Percentiles rank a stretch among this genome's conserved stretches.
Conservation (phyloP, 1,140 invertebrate species). For the Drosophila ogumai region DNA sequence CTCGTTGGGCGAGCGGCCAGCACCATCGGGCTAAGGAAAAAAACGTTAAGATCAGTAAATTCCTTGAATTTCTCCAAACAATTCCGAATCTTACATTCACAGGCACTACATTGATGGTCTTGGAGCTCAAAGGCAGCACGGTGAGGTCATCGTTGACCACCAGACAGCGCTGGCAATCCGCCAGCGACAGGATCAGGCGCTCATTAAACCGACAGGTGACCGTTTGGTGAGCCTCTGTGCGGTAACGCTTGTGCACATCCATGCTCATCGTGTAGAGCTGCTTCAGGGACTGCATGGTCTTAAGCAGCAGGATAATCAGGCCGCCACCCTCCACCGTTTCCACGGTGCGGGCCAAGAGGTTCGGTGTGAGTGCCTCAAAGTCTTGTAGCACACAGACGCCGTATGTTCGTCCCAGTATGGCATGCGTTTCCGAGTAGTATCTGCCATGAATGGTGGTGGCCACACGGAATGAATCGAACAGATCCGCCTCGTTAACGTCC, state of each 20-base stretch:
- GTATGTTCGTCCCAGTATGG: slow-evolving; percentile 98
- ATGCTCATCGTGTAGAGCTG: slow-evolving; percentile 98
- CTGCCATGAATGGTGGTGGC: slow-evolving; percentile 98
- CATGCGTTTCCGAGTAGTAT: slow-evolving; percentile 99
- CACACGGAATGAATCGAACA: slow-evolving; percentile 98
- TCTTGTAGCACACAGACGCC: slow-evolving; percentile 99
- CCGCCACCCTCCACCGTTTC: slow-evolving; percentile 99
- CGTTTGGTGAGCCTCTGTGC: slow-evolving; percentile 97
- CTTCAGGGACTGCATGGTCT: slow-evolving; percentile 94
- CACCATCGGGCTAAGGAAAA: slow-evolving; percentile 40
- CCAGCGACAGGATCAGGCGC: slow-evolving; percentile 96
- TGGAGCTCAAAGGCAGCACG: slow-evolving; percentile 96
- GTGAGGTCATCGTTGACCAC: slow-evolving; percentile 97
- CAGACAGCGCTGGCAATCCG: slow-evolving; percentile 94
- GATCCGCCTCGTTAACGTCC: slow-evolving; percentile 97
- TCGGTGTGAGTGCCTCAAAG: slow-evolving; percentile 99
- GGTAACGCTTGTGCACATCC: slow-evolving; percentile 98
- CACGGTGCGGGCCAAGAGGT: slow-evolving; percentile 97
- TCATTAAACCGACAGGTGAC: slow-evolving; percentile 98
- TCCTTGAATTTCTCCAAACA: background rate
- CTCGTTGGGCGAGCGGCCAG: slow-evolving; percentile 84
- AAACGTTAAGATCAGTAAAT: background rate
- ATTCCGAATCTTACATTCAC: slow-evolving; percentile 86
- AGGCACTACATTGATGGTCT: slow-evolving; percentile 92
- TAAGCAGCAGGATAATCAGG: slow-evolving; percentile 94